Base-by-base conservation (phyloP, 2,113 vertebrate species). In the Eidolon helvum region DNA sequence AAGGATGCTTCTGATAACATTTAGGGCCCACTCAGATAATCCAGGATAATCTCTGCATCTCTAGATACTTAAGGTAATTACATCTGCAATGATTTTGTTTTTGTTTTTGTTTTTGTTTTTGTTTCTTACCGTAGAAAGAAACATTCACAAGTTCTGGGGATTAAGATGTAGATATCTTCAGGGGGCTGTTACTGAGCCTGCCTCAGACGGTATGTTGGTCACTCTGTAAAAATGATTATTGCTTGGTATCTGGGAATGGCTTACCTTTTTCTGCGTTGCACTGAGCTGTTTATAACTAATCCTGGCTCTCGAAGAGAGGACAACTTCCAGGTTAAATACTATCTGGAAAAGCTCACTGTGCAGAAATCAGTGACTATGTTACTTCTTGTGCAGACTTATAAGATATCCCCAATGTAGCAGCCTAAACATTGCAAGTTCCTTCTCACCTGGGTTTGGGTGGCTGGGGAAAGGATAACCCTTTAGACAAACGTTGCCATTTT, bases 281-380 rank as follows among this genome's bases (percentile, higher is more conserved):
- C 30, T 72, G 89, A 90, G 45, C 43, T 87, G 90, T 87, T 94
- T 95, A 50, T 72, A 68, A 77, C 30, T n/a, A 88, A 53, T 66
- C 19, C 80, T 79, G 87, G 78, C 55, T 90, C 48, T 83, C 82
- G 40, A 94, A 93, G 74, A 90, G 75, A 93, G 61, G 75, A 74
- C 38, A 85, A 88, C 26, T 93, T 90, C 71, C 50, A 95, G 69
- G 50, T 69, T 91, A 90, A 53, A 88, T 83, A 57, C 43, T 45
- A n/a, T 71, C 38, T 74, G 59, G 72, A 43, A 87, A 91, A 89
- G 7, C 57, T 95, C 65, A 53, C 57, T 53, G 55, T 74, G 59
- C 16, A 80, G 71, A 87, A 95, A 57, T 69, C 65, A 33, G 38
- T 26, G 50, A 69, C 55, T 68, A 2, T 45, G 18, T 74, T 71